These are phyloP conservation scores for Isichthys henryi DNA, from an alignment of 2,113 vertebrate species.

Conservation along the genomic window DNA sequence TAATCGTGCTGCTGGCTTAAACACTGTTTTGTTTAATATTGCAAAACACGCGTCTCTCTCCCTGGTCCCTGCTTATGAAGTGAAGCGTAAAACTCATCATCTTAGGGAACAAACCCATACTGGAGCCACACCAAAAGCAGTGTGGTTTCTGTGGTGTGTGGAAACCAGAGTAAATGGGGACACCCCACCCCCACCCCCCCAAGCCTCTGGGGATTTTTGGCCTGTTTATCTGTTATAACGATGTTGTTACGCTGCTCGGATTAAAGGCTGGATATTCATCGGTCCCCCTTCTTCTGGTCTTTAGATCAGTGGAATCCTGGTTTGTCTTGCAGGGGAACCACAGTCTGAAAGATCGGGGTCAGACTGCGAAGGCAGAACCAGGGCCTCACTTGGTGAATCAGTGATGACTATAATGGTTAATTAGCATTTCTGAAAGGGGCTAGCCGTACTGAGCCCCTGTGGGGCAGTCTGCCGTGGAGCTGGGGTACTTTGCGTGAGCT, in stretches of 20 bases:
- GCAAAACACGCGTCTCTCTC: not conserved
- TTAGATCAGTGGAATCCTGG: not conserved
- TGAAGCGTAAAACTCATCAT: not conserved
- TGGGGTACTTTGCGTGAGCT: not conserved
- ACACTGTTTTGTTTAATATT: not conserved
- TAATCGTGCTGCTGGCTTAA: not conserved
- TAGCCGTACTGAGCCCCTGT: not conserved
- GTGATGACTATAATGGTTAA: not conserved
- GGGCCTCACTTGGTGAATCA: not conserved
- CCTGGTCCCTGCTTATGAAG: not conserved
- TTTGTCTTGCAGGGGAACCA: not conserved
- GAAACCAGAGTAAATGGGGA: not conserved
- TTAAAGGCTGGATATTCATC: not conserved
- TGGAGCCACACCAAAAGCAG: not conserved
- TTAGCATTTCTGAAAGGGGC: constrained; percentile 1
- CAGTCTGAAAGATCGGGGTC: not conserved
- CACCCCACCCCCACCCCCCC: not conserved
- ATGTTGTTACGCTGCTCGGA: not conserved
- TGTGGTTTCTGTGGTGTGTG: not conserved
- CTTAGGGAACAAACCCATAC: not conserved
- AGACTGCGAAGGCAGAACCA: not conserved
- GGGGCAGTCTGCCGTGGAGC: not conserved
- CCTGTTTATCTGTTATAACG: not conserved
- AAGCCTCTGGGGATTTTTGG: not conserved
- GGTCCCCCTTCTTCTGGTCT: not conserved